Conservation (phyloP, 1,140 invertebrate species). For the Papilio xuthus region DNA sequence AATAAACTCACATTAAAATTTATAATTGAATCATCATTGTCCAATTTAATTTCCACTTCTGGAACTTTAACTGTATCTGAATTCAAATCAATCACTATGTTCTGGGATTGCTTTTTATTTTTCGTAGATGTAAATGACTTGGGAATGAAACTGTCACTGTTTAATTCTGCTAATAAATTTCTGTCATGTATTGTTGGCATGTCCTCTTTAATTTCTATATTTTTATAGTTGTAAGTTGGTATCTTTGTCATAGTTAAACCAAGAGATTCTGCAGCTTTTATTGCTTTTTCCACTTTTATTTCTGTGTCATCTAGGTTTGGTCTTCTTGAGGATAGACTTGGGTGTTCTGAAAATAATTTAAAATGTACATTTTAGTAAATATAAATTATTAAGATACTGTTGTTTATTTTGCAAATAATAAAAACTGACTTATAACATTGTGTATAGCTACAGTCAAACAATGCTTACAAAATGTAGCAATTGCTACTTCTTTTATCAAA, state of each 20-base stretch:
- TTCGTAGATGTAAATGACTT: conserved; percentile 75
- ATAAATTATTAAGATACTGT: not conserved
- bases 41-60: conserved; percentile 64
- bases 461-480: not conserved
- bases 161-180: conserved; percentile 75
- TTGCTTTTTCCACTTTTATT: conserved; percentile 75
- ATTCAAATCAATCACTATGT: conserved; percentile 79
- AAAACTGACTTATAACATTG: no score
- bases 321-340: conserved; percentile 43
- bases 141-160: conserved; percentile 74
- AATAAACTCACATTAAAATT: conserved; percentile 73
- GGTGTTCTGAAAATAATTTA: conserved; percentile 48
- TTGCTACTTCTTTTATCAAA: not conserved
- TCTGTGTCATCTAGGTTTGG: conserved; percentile 72
- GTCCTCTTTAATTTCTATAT: conserved; percentile 76
- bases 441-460: no score
- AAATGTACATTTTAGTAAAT: not conserved
- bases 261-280: conserved; percentile 77
- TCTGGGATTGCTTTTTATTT: conserved; percentile 74
- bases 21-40: conserved; percentile 75
- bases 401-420: not conserved
- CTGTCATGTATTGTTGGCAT: conserved; percentile 81
- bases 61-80: conserved; percentile 74
- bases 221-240: conserved; percentile 77
- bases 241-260: conserved; percentile 79